Conservation (phyloP, 1,140 invertebrate species). For the Lordiphosa mommai region DNA sequence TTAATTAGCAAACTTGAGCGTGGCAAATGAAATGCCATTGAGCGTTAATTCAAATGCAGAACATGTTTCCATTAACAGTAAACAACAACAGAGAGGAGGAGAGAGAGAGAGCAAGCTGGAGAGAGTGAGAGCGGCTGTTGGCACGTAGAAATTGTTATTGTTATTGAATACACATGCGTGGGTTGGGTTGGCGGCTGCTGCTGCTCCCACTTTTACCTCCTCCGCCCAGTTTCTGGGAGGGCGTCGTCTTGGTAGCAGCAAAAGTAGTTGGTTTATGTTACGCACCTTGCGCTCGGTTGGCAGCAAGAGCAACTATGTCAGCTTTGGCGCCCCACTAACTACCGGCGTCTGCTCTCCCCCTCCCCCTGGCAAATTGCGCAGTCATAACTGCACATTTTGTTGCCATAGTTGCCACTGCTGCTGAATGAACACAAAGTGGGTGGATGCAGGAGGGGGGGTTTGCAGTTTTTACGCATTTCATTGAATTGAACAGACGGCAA, state of each 20-base stretch:
- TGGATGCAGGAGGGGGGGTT: neutral
- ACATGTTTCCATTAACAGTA: conserved; percentile 58
- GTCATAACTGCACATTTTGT: conserved; percentile 41
- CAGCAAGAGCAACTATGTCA: conserved; percentile 17
- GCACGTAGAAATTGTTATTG: conserved; percentile 49
- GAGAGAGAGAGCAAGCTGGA: neutral
- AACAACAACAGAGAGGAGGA: conserved; percentile 13
- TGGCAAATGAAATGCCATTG: conserved; percentile 63
- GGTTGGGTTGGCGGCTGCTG: neutral
- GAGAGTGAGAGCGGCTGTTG: conserved; percentile 16
- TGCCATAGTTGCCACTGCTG: conserved; percentile 17
- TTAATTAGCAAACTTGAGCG: conserved; percentile 54
- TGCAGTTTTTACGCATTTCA: conserved; percentile 48
- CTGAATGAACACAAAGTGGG: conserved; percentile 22
- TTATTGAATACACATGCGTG: conserved; percentile 36
- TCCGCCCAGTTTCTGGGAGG: no score
- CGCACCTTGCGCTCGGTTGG: conserved; percentile 3
- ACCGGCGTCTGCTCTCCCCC: neutral
- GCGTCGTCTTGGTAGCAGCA: conserved; percentile 12
- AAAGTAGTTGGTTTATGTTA: conserved; percentile 26
- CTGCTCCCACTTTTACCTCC: neutral
- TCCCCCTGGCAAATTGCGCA: conserved; percentile 18
- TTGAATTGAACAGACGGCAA: conserved; percentile 16
- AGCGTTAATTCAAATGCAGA: conserved; percentile 67
- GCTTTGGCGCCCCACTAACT: conserved; percentile 15